Evolutionary conservation across 1,140 invertebrate genomes (phyloP), one percentile per base, ranked within the genome.

Genomic region (Arctopsyche grandis): DNA sequence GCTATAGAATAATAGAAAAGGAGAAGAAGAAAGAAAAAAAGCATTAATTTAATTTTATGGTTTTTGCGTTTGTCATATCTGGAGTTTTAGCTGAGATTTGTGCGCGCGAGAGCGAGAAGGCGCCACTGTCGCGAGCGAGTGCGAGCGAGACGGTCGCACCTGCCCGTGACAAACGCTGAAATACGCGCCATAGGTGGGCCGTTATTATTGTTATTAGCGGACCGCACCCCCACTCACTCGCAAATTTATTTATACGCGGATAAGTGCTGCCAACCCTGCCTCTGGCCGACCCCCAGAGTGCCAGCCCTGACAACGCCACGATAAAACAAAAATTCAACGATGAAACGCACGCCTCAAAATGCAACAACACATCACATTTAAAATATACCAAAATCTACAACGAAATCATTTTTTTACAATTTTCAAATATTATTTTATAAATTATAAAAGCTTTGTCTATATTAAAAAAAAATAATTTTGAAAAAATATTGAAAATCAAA

Each of bases 31-130:
- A 84, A 85, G 85, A 83, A 84, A 84, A 84, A 84, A 84, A 79
- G 83, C 87, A 88, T 88, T 89, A 87, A 87, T 88, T 88, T 89
- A 87, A 87, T 87, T 89, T 89, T 85, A 89, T 88, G 86, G 88
- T 86, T 88, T 86, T 87, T 88, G 86, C 86, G 86, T 88, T 86
- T 89, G 88, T 89, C 88, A 88, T 85, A 86, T 83, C 78, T 84
- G 84, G 83, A 87, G 85, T 80, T 85, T 86, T 85, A 83, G 83
- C 83, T 79, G 83, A 87, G 88, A 89, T 89, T 89, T 89, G 87
- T 88, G 82, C 44, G 79, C 69, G 69, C 29, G 58, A 56, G 78
- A 66, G 63, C 26, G 81, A 19, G 66, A 21, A 66, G 71, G 77
- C 78, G 60, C 10, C 10, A 10, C 48, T 16, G 29, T 1, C 46